phyloP scores from a whole-genome alignment of 2,888 invertebrate genomes.

The Homarus gammarus region DNA sequence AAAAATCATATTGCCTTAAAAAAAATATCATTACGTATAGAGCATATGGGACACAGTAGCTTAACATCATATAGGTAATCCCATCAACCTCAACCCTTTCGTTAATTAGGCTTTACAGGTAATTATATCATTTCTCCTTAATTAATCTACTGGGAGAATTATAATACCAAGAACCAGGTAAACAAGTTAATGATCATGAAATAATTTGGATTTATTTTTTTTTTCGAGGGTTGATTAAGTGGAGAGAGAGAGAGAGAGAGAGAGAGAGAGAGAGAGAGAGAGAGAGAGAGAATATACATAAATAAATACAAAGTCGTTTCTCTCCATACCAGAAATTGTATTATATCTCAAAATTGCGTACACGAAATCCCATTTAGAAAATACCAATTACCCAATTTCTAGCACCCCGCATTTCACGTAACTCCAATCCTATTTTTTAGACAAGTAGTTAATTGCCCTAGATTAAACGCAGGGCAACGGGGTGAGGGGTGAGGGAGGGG shows the following conservation, averaged over 20 bases:
- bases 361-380: slow-evolving; percentile 13
- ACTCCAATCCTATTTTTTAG: not conserved
- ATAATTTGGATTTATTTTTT: too few relatives aligned
- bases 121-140: not conserved
- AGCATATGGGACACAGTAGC: too few relatives aligned
- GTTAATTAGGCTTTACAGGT: not conserved
- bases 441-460: slow-evolving; percentile 1
- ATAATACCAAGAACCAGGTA: too few relatives aligned
- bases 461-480: not conserved
- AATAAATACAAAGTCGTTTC: not conserved
- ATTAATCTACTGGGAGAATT: not conserved
- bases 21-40: too few relatives aligned
- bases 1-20: too few relatives aligned
- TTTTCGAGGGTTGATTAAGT: too few relatives aligned
- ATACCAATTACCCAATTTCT: slow-evolving; percentile 15
- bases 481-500: not conserved
- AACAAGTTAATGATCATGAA: too few relatives aligned
- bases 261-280: too few relatives aligned
- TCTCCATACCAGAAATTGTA: not conserved
- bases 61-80: too few relatives aligned
- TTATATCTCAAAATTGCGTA: not conserved
- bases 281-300: too few relatives aligned
- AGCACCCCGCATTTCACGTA: slow-evolving; percentile 1
- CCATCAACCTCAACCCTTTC: slow-evolving; percentile 2
- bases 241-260: too few relatives aligned